A percentile compares a stretch with the other conserved stretches of the same genome.
Evolutionary conservation across 1,140 invertebrate species (phyloP).

Genomic region (Rhyacophila brunnea): DNA sequence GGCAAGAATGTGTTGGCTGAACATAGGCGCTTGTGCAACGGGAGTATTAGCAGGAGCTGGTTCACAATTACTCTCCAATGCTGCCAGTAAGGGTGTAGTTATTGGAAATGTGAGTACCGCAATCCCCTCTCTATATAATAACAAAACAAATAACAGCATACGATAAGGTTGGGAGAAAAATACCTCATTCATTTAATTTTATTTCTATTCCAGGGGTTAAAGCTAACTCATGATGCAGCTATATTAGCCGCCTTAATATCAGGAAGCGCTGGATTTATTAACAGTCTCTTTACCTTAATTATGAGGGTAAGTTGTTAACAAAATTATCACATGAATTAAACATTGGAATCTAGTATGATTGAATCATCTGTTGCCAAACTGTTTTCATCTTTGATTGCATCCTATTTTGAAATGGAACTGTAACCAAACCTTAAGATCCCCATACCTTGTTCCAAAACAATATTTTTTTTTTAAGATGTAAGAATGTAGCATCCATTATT

Average conservation of each 20-base stretch:
- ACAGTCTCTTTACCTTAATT: conserved; percentile 9
- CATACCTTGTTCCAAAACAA: too few species aligned
- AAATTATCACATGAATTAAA: too few species aligned
- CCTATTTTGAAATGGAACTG: too few species aligned
- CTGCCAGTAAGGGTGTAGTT: conserved; percentile 19
- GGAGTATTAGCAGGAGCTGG: conserved; percentile 42
- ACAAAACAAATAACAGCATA: too few species aligned
- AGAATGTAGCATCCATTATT: too few species aligned
- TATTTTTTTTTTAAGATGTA: too few species aligned
- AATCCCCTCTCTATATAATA: not conserved
- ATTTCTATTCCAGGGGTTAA: conserved; percentile 7
- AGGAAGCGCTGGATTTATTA: conserved; percentile 17
- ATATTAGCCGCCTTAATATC: conserved; percentile 7
- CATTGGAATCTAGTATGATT: too few species aligned
- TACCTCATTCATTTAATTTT: not conserved
- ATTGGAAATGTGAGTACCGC: conserved; percentile 20
- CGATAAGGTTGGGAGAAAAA: too few species aligned
- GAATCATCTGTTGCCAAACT: too few species aligned
- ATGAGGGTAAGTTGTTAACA: conserved; percentile 6
- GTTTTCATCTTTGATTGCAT: too few species aligned
- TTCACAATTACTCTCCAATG: conserved; percentile 24
- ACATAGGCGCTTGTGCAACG: conserved; percentile 40
- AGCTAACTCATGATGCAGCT: conserved; percentile 1
- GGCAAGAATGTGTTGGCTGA: conserved; percentile 43
- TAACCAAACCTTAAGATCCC: too few species aligned